Conservation (phyloP, 2,113 vertebrate species). For the Platanista minor region DNA sequence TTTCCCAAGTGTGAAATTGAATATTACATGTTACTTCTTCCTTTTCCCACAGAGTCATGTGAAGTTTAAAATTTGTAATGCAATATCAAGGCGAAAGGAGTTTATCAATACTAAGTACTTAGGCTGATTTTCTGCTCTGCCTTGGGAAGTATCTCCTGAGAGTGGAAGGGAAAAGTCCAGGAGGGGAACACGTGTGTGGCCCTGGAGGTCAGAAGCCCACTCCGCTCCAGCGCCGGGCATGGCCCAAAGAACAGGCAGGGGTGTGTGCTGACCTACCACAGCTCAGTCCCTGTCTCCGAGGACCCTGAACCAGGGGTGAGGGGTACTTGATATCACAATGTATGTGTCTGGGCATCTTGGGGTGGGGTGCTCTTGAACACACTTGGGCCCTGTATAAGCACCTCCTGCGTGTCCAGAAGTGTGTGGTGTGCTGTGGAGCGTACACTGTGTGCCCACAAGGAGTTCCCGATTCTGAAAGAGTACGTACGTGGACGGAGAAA, state of each 20-base stretch:
- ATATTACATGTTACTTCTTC: constrained; percentile 17
- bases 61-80: constrained; percentile 9
- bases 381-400: neutral
- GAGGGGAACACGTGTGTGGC: too few relatives aligned
- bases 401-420: fast-evolving
- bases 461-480: neutral
- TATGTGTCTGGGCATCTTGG: fast-evolving
- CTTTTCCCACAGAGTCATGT: constrained; percentile 27
- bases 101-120: neutral
- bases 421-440: neutral
- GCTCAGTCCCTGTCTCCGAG: neutral
- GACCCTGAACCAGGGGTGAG: neutral
- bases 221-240: neutral
- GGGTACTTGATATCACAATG: neutral
- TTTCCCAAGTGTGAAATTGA: constrained; percentile 52
- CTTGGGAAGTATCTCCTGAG: neutral
- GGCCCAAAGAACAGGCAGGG: neutral
- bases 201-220: neutral
- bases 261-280: neutral
- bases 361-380: neutral
- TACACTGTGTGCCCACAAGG: fast-evolving
- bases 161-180: neutral
- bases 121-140: neutral
- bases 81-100: constrained; percentile 36
- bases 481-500: neutral